phyloP scores from a whole-genome alignment of 2,797 vertebrate species.

The Mus caroli region DNA sequence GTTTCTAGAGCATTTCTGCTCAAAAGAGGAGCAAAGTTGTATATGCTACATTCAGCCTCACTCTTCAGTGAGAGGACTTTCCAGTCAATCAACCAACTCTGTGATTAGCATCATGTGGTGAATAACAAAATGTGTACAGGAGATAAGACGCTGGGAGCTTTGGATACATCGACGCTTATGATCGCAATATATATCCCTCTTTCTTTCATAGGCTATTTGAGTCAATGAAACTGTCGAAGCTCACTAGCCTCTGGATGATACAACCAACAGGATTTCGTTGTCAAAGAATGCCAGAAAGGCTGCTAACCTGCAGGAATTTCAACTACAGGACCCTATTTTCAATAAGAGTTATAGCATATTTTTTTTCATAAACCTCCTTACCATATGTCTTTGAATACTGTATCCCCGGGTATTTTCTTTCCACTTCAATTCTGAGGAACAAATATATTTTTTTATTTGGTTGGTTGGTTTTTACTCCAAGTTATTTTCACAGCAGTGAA shows the following conservation, averaged over 20 bases:
- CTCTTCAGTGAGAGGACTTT: neutral
- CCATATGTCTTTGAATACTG: slow-evolving; percentile 64
- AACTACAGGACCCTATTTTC: neutral
- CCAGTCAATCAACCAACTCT: slow-evolving; percentile 6
- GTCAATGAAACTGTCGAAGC: slow-evolving; percentile 25
- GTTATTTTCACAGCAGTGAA: slow-evolving; percentile 77
- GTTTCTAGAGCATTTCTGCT: slow-evolving; percentile 65
- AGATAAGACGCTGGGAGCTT: neutral
- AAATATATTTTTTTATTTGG: slow-evolving; percentile 67
- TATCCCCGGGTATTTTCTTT: slow-evolving; percentile 54
- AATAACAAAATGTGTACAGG: neutral
- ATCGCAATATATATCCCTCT: neutral
- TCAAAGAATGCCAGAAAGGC: neutral
- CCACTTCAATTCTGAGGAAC: slow-evolving; percentile 63
- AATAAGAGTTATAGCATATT: slow-evolving; percentile 18
- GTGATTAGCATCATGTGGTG: slow-evolving; percentile 5
- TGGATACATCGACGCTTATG: neutral
- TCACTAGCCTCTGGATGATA: neutral
- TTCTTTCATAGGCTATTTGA: slow-evolving; percentile 64
- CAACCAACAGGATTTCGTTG: slow-evolving; percentile 23
- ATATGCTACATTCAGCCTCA: neutral
- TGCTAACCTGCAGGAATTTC: slow-evolving; percentile 51
- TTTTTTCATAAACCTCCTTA: slow-evolving; percentile 15
- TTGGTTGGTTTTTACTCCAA: slow-evolving; percentile 72
- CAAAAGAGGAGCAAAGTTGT: slow-evolving; percentile 26